Evolutionary conservation across 2,113 vertebrate genomes (phyloP).

Genomic region (Scopus umbretta): DNA sequence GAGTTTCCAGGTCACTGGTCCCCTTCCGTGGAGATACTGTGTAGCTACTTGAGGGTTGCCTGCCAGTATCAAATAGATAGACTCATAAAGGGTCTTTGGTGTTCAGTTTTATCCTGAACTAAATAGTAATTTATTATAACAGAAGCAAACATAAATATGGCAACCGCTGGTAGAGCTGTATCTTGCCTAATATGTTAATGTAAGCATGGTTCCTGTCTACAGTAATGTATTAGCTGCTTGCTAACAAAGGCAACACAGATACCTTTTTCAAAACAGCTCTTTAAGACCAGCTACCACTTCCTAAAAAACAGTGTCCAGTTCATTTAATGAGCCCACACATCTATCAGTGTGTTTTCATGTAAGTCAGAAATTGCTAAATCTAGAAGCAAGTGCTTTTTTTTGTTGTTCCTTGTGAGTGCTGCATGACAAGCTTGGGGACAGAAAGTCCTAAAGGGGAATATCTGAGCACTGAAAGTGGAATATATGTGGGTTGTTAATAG

Average conservation of each 20-base stretch:
- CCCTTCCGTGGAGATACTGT: slow-evolving; percentile 2
- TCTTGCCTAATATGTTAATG: slow-evolving; percentile 50
- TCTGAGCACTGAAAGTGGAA: neutral
- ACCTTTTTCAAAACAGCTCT: slow-evolving; percentile 11
- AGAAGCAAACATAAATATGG: slow-evolving; percentile 43
- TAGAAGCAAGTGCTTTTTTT: neutral
- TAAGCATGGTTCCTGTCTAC: slow-evolving; percentile 41
- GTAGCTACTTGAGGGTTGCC: slow-evolving; percentile 40
- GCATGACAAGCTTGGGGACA: neutral
- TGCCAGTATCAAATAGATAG: slow-evolving; percentile 28
- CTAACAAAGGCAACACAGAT: neutral
- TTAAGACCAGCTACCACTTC: slow-evolving; percentile 25
- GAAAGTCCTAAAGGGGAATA: neutral
- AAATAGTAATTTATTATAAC: slow-evolving; percentile 59
- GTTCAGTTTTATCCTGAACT: slow-evolving; percentile 18
- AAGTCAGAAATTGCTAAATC: neutral
- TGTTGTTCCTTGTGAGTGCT: neutral
- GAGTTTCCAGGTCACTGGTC: slow-evolving; percentile 27
- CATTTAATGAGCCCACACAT: slow-evolving; percentile 17
- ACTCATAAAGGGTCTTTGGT: slow-evolving; percentile 27
- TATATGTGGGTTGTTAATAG: neutral
- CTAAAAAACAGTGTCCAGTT: neutral
- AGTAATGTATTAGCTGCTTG: slow-evolving; percentile 46
- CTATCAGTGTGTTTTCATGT: neutral
- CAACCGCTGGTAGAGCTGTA: neutral